A percentile compares a stretch with the other conserved stretches of the same genome.
Evolutionary conservation across 2,113 vertebrate genomes (phyloP).

Genomic region (Lampris megalopsis): DNA sequence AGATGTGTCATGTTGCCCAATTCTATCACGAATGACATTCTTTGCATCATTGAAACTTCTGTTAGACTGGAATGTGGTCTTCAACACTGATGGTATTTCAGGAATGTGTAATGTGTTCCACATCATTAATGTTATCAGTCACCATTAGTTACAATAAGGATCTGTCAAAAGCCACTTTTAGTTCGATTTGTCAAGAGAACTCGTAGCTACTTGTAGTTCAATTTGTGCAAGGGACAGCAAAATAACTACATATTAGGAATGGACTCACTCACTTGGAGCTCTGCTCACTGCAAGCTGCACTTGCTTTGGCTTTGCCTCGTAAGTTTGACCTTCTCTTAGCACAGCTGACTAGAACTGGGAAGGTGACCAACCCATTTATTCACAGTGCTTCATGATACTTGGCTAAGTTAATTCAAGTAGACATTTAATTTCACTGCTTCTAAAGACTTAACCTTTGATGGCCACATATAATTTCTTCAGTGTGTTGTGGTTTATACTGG

Average conservation of each 20-base stretch:
- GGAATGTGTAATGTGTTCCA: neutral
- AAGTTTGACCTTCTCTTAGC: conserved; percentile 42
- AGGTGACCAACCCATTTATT: conserved; percentile 41
- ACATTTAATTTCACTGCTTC: conserved; percentile 20
- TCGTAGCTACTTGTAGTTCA: neutral
- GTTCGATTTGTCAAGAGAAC: conserved; percentile 28
- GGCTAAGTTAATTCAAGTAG: conserved; percentile 12
- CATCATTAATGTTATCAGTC: conserved; percentile 32
- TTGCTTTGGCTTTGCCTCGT: conserved; percentile 42
- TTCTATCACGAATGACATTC: conserved; percentile 20
- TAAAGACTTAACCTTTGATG: neutral
- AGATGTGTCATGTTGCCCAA: conserved; percentile 13
- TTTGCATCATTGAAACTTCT: conserved; percentile 6
- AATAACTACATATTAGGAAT: conserved; percentile 11
- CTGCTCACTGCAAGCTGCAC: conserved; percentile 17
- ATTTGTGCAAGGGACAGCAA: conserved; percentile 7
- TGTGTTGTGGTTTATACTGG: neutral
- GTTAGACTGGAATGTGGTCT: conserved; percentile 29
- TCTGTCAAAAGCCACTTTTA: conserved; percentile 40
- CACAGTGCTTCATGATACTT: neutral
- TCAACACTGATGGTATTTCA: conserved; percentile 2
- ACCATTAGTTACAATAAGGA: conserved; percentile 38
- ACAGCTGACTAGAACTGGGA: conserved; percentile 31
- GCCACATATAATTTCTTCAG: neutral
- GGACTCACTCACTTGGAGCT: conserved; percentile 14